Evolutionary conservation across 2,888 invertebrate species (phyloP), one percentile per base, ranked within the genome.

Genomic region (Heteropelma amictum): DNA sequence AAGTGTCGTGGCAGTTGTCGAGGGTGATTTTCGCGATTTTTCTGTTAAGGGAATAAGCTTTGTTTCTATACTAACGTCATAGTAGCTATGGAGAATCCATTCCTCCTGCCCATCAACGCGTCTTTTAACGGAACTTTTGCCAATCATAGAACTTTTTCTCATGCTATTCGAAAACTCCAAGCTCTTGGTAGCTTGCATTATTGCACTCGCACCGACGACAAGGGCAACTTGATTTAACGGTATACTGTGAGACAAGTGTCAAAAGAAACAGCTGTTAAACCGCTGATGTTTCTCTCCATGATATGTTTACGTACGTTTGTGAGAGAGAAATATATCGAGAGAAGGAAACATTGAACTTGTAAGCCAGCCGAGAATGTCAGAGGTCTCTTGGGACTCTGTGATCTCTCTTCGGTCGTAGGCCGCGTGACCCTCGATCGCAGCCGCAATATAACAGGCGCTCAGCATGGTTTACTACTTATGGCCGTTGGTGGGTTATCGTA

Each of bases 51-150:
- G 58, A 83, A 83, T 81, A 73, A 78, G 79, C 76, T 77, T 78
- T 77, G 76, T 81, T 82, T 82, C 79, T n/a, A n/a, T 74, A 76
- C 78, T 79, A 76, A 79, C 77, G 65, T 75, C 79, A 73, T 79
- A 74, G 65, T 68, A 78, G 64, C 60, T 60, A 14, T 17, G 12
- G 38, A 12, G 14, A 30, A 17, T 4, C n/a, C 17, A n/a, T 8
- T 2, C 1, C 10, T 61, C 12, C 4, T 7, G 7, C 33, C 12
- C 19, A 2, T 33, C 5, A 1, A 1, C n/a, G 7, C 14, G 33
- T 21, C 17, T n/a, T 10, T 54, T n/a, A n/a, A n/a, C n/a, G n/a
- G n/a, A n/a, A n/a, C n/a, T n/a, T n/a, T n/a, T n/a, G n/a, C n/a
- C n/a, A n/a, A n/a, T n/a, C n/a, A n/a, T n/a, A n/a, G n/a, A n/a